A percentile compares a stretch with the other conserved stretches of the same genome.
Conservation (phyloP, 2,888 invertebrate genomes). For the Trimorus sp. region DNA sequence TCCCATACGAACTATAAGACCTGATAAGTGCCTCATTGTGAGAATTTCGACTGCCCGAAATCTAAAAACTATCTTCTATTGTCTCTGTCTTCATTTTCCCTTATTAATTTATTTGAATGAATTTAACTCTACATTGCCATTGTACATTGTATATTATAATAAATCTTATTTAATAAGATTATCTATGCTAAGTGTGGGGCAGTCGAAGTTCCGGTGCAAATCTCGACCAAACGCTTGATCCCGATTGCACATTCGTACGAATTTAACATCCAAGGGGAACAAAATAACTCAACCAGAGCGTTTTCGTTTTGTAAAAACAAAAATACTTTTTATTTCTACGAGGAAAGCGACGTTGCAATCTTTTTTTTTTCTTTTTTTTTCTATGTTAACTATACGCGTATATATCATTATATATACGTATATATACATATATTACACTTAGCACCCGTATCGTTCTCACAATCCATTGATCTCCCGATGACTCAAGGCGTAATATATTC, state of each 20-base stretch:
- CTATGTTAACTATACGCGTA: slow-evolving; percentile 56
- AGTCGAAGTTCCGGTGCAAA: slow-evolving; percentile 27
- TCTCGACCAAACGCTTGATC: slow-evolving; percentile 18
- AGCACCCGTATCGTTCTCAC: slow-evolving; percentile 62
- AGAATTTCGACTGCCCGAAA: slow-evolving; percentile 35
- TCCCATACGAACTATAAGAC: slow-evolving; percentile 81
- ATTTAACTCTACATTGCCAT: slow-evolving; percentile 8
- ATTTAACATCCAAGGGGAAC: slow-evolving; percentile 12
- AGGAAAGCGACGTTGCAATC: slow-evolving; percentile 44
- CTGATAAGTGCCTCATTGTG: slow-evolving; percentile 53
- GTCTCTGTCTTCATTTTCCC: slow-evolving; percentile 4
- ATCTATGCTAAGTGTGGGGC: slow-evolving; percentile 9
- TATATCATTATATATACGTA: slow-evolving; percentile 55
- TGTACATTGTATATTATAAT: slow-evolving; percentile 4
- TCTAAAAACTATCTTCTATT: background rate
- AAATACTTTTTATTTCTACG: slow-evolving; percentile 58
- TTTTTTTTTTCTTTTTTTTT: slow-evolving; percentile 31
- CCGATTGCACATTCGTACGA: slow-evolving; percentile 36
- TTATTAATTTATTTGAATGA: slow-evolving; percentile 37
- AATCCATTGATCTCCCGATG: slow-evolving; percentile 71
- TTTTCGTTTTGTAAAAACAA: slow-evolving; percentile 55
- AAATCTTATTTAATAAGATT: slow-evolving; percentile 3
- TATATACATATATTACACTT: slow-evolving; percentile 63
- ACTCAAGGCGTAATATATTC: slow-evolving; percentile 74
- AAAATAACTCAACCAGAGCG: slow-evolving; percentile 12